phyloP scores from a whole-genome alignment of 2,888 invertebrate species.

The Iselma pallidipennis region DNA sequence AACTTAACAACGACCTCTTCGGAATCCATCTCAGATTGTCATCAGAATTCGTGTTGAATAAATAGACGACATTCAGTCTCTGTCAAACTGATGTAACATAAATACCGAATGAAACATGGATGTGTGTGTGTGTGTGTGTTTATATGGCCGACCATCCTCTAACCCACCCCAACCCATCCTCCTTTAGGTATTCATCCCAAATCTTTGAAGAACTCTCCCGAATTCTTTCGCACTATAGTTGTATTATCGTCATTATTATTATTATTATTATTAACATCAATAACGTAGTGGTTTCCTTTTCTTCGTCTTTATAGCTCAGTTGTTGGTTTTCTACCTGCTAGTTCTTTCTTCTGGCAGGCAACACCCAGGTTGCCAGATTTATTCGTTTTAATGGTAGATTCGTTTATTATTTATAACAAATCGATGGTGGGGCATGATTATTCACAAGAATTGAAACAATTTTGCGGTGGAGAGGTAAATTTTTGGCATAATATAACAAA shows the following conservation, averaged over 20 bases:
- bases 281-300: constrained; percentile 17
- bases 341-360: constrained; percentile 9
- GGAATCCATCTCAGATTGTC: constrained; percentile 42
- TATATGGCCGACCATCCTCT: constrained; percentile 14
- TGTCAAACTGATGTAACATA: constrained; percentile 26
- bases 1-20: constrained; percentile 33
- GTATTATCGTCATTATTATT: no score
- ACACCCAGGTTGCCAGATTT: constrained; percentile 16
- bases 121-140: no score
- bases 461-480: no score
- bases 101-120: constrained; percentile 21
- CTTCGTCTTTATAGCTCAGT: constrained; percentile 16
- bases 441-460: constrained; percentile 22
- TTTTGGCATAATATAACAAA: background rate
- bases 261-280: no score
- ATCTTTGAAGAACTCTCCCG: no score
- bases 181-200: no score
- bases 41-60: constrained; percentile 41
- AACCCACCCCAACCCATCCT: no score
- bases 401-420: constrained; percentile 14
- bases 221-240: no score
- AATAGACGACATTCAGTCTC: constrained; percentile 39
- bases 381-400: constrained; percentile 5
- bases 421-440: constrained; percentile 17
- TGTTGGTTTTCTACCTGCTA: constrained; percentile 9